Conservation (phyloP, 2,888 invertebrate genomes). For the Coecobrya sp. region DNA sequence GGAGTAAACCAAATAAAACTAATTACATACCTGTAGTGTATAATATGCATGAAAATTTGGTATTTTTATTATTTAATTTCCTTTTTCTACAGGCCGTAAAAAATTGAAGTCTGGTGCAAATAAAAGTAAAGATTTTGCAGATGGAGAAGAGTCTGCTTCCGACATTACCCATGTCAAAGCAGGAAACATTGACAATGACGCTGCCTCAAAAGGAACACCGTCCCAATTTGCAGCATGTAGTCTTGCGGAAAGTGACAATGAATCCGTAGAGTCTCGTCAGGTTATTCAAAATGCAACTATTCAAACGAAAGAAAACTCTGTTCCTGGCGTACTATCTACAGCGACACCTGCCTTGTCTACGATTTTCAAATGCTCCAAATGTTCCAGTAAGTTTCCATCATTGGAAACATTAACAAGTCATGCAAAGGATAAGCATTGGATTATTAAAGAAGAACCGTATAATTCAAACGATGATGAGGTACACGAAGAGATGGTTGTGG, state of each 20-base stretch:
- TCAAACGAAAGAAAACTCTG: background rate
- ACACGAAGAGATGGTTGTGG: background rate
- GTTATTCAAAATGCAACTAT: background rate
- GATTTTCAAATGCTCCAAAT: constrained; percentile 17
- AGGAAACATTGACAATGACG: background rate
- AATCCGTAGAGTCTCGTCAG: too few species aligned
- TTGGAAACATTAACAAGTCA: background rate
- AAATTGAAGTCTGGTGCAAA: background rate
- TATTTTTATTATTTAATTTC: too few species aligned
- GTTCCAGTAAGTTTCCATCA: background rate
- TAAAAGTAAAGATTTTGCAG: background rate
- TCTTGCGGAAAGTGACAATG: too few species aligned
- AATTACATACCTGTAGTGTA: background rate
- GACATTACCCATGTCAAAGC: background rate
- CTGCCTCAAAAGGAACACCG: too few species aligned
- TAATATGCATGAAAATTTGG: background rate
- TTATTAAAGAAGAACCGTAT: background rate
- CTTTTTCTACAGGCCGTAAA: background rate
- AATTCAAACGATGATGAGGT: background rate
- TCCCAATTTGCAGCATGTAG: too few species aligned
- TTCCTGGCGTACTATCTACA: background rate
- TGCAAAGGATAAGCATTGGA: background rate
- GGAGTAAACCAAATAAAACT: background rate
- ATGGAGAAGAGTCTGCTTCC: background rate
- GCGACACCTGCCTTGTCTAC: background rate